Evolutionary conservation across 1,140 invertebrate species (phyloP), one percentile per base, ranked within the genome.

Genomic region (Tribolium madens): DNA sequence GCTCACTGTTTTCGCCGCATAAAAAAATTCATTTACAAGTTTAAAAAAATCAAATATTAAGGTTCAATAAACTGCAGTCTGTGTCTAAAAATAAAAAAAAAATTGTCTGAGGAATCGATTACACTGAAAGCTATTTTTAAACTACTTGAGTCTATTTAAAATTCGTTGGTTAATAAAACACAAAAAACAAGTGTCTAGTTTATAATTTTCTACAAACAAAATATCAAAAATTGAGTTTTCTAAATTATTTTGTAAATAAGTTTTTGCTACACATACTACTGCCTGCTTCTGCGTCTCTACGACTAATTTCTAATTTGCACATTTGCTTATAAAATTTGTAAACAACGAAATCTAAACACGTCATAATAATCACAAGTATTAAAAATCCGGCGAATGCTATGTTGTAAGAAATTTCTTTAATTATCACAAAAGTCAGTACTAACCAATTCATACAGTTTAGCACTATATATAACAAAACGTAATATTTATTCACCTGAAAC

Each of bases 391-490:
- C 14, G 4, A 57, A 12, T 0, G 15, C 52, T 21, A 26, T 12
- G 7, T 18, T 57, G 7, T n/a, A 9, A 10, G 52, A 18, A 4
- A 26, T 57, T 18, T 57, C 52, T 9, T 57, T 57, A n/a, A 57
- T n/a, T 0, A 57, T 21, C 4, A 57, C 18, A 12, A 57, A 18
- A 17, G 52, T 57, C 18, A 0, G 17, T 4, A 57, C 52, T 12
- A 57, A 21, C 52, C 52, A 57, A 9, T 57, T 57, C 15, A 57
- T 21, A 26, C 6, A 57, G 17, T 57, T 57, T 18, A 57, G 18
- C 14, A 57, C 52, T 17, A 57, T 1, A 21, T 18, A 57, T 9
- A 57, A 57, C 9, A 57, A 17, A 21, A 57, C 52, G 7, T 21
- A 26, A 3, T 3, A 17, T n/a, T n/a, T 3, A 26, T 57, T 26